Conservation (phyloP, 2,797 vertebrate species). For the Sebastes steindachneri region DNA sequence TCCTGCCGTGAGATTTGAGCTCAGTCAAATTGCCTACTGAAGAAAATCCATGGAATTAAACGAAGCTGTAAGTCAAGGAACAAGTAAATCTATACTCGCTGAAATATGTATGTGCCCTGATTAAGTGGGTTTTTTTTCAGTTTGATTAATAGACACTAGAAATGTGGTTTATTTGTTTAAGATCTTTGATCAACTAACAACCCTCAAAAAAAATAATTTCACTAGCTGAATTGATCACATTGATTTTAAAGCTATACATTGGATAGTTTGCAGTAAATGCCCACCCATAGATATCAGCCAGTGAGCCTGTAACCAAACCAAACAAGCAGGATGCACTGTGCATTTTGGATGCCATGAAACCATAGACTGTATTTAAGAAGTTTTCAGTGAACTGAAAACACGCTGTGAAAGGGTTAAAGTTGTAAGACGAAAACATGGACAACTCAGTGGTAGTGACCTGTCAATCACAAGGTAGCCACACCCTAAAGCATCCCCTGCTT, state of each 20-base stretch:
- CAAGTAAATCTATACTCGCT: conserved; percentile 13
- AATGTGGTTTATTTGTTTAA: not conserved
- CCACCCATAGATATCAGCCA: not conserved
- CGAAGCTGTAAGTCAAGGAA: not conserved
- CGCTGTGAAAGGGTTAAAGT: too few relatives aligned
- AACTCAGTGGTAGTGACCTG: too few relatives aligned
- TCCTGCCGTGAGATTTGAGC: conserved; percentile 2
- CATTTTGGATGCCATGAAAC: too few relatives aligned
- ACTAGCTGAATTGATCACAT: not conserved
- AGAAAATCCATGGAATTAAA: conserved; percentile 30
- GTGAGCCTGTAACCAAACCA: not conserved
- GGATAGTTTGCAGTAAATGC: not conserved
- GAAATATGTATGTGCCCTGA: not conserved
- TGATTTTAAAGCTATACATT: not conserved
- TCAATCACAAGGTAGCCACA: too few relatives aligned
- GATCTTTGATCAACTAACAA: not conserved
- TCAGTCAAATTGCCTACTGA: not conserved
- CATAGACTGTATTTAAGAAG: too few relatives aligned
- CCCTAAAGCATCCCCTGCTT: too few relatives aligned
- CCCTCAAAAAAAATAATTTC: not conserved
- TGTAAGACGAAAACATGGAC: too few relatives aligned
- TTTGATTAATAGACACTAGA: not conserved
- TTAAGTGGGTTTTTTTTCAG: not conserved
- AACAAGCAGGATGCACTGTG: not conserved
- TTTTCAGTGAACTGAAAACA: too few relatives aligned